phyloP scores from a whole-genome alignment of 2,888 invertebrate genomes.

The Tetragonula carbonaria region DNA sequence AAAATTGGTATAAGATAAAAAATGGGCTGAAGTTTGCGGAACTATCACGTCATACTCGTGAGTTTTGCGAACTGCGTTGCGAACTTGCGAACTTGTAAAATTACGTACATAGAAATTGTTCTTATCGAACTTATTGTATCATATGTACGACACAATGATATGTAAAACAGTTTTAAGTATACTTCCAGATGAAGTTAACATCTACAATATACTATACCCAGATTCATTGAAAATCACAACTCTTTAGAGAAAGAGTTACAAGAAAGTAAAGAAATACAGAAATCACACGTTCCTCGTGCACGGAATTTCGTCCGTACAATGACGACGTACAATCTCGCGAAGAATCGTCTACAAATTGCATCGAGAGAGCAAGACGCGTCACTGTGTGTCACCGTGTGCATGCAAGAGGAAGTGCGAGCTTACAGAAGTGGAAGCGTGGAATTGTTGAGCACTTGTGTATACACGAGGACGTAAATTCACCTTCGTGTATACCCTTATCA shows the following conservation, averaged over 20 bases:
- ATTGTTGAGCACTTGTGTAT: background rate
- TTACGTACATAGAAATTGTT: no score
- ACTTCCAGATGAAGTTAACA: no score
- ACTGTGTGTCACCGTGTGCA: background rate
- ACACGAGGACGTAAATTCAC: constrained; percentile 8
- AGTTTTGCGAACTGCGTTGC: no score
- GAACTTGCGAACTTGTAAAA: no score
- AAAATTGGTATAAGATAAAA: no score
- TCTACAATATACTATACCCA: no score
- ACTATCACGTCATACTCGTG: no score
- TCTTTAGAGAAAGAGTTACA: background rate
- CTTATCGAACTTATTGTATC: no score
- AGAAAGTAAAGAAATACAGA: background rate
- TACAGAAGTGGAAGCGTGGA: background rate
- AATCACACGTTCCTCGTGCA: background rate
- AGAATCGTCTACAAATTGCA: constrained; percentile 10
- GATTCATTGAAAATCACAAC: background rate
- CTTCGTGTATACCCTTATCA: constrained; percentile 33
- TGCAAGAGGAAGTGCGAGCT: background rate
- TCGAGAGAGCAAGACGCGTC: background rate
- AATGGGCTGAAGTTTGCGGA: no score
- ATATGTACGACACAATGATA: no score
- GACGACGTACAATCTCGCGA: background rate
- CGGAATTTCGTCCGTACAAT: background rate
- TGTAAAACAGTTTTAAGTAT: no score